Evolutionary conservation across 2,888 invertebrate genomes (phyloP).

Genomic region (Operophtera brumata): DNA sequence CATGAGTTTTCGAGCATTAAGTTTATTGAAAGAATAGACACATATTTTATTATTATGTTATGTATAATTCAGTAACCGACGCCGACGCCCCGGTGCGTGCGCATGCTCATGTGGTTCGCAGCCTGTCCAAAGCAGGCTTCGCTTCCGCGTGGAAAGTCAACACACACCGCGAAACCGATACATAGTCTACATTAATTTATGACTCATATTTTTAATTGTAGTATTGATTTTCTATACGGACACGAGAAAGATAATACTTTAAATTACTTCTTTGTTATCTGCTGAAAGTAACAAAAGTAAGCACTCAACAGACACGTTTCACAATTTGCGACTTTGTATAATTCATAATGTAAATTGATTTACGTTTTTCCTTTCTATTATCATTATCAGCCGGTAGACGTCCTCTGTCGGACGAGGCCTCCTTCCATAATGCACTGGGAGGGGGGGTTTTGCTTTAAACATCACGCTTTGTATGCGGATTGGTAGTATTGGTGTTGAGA

Average conservation of each 20-base stretch:
- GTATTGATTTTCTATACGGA: background rate
- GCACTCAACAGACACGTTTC: slow-evolving; percentile 6
- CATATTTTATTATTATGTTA: background rate
- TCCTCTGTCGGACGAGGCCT: no score
- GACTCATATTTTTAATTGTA: background rate
- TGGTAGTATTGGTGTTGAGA: no score
- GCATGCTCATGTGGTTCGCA: slow-evolving; percentile 25
- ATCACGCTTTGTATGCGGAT: no score
- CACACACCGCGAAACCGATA: slow-evolving; percentile 28
- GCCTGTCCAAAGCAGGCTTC: slow-evolving; percentile 47
- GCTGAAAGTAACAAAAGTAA: slow-evolving; percentile 1
- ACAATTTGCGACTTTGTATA: background rate
- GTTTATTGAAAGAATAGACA: slow-evolving; percentile 12
- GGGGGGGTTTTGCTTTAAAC: no score
- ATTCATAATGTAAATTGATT: background rate
- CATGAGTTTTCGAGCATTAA: slow-evolving; percentile 6
- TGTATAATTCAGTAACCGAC: background rate
- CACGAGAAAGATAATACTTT: background rate
- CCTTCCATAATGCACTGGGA: no score
- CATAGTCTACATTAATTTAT: slow-evolving; percentile 1
- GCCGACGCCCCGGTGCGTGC: background rate
- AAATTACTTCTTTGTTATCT: background rate
- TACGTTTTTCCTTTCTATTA: no score
- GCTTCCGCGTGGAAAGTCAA: slow-evolving; percentile 60
- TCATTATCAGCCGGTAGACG: no score